A percentile compares a stretch with the other conserved stretches of the same genome.
Evolutionary conservation across 2,797 vertebrate species (phyloP).

Genomic region (Brachymystax lenok): DNA sequence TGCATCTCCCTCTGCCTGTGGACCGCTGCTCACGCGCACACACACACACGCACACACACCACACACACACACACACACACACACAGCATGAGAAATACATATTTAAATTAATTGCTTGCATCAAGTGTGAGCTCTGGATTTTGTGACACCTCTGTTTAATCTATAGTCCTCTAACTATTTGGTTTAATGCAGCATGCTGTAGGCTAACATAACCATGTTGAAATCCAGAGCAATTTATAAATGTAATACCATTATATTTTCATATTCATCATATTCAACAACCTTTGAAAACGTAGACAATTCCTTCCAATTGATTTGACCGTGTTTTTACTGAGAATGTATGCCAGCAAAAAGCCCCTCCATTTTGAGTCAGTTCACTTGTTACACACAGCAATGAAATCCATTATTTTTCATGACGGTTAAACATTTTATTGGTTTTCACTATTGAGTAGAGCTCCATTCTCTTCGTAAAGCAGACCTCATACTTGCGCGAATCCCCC

Average conservation of each 20-base stretch:
- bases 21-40: constrained; percentile 46
- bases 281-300: neutral
- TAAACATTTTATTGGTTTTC: constrained; percentile 21
- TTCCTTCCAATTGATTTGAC: neutral
- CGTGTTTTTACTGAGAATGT: neutral
- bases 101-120: too few relatives aligned
- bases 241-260: neutral
- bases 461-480: neutral
- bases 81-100: too few relatives aligned
- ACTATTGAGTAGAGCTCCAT: constrained; percentile 6
- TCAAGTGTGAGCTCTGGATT: too few relatives aligned
- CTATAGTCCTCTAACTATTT: neutral
- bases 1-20: constrained; percentile 66
- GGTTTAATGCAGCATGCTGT: neutral
- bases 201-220: neutral
- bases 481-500: constrained; percentile 33
- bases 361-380: neutral
- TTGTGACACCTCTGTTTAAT: neutral
- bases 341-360: neutral
- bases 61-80: too few relatives aligned
- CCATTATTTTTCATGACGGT: neutral
- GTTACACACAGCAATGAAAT: neutral
- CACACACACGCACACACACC: neutral
- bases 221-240: too few relatives aligned
- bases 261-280: neutral